Conservation (phyloP, 1,140 invertebrate species). For the Anastrepha obliqua region DNA sequence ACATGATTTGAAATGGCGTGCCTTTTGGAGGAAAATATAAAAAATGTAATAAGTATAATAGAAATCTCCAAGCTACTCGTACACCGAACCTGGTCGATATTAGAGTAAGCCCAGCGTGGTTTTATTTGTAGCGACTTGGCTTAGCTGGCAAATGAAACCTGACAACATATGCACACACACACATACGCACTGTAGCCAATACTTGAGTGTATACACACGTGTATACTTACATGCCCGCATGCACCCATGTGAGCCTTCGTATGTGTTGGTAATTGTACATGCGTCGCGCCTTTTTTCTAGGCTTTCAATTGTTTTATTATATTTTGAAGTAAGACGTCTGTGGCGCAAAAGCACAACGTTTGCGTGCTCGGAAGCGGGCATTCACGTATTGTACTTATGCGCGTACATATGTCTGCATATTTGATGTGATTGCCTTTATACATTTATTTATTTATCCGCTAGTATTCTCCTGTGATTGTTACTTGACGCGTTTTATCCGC, state of each 20-base stretch:
- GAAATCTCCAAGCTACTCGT: not conserved
- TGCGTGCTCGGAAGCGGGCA: not conserved
- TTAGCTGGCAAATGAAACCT: conserved; percentile 18
- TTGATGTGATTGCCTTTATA: conserved; percentile 20
- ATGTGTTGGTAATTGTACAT: not conserved
- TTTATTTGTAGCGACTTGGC: not conserved
- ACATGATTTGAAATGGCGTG: not conserved
- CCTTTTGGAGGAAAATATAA: conserved; percentile 20
- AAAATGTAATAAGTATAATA: conserved; percentile 9
- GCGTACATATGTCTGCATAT: not conserved
- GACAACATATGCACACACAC: not conserved
- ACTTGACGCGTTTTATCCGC: not conserved
- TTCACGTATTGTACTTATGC: not conserved
- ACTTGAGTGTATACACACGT: no score
- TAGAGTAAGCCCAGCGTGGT: not conserved
- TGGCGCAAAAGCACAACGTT: not conserved
- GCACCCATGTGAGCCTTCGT: not conserved
- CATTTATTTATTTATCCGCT: conserved; percentile 10
- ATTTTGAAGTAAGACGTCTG: not conserved
- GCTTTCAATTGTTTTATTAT: not conserved
- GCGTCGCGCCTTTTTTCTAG: not conserved
- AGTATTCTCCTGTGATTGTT: not conserved
- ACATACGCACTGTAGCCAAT: not conserved
- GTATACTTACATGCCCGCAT: not conserved
- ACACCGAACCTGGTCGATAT: not conserved